Evolutionary conservation across 2,113 vertebrate species (phyloP), one percentile per base, ranked within the genome.

Genomic region (Coryphaenoides rupestris): DNA sequence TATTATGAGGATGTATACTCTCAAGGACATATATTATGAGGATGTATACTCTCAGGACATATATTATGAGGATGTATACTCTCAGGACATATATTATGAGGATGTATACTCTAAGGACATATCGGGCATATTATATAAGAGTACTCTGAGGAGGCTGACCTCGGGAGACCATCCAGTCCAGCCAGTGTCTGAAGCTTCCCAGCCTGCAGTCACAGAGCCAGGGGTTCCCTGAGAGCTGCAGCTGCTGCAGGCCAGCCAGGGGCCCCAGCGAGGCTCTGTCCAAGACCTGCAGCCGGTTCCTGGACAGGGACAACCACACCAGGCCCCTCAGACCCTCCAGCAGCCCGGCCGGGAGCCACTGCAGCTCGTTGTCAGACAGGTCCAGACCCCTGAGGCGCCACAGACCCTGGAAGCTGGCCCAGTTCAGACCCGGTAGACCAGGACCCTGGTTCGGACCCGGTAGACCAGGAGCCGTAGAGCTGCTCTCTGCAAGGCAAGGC

Each of bases 121-220:
- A n/a, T n/a, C n/a, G n/a, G n/a, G n/a, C n/a, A n/a, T n/a, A n/a
- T n/a, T n/a, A n/a, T n/a, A n/a, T n/a, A n/a, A n/a, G 24, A 26
- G 24, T 6, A 26, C 3, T 26, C 3, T 26, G 3, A 26, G 24
- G 3, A 6, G 6, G 24, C 87, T 88, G 68, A 98, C 96, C 96
- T 87, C 94, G 86, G 75, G 95, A 98, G 62, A 93, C 90, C 83
- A 98, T 89, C 96, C 95, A 98, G 78, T 98, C 96, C 87, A 98
- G 90, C 95, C 95, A 97, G 85, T 95, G 92, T 79, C 95, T 98
- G 89, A 98, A 95, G 56, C 93, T 92, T 9, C 93, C 90, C 54
- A 98, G 88, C 70, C 88, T 94, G 82, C 96, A 98, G 84, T 95
- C 93, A 0, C 96, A 98, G 55, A 94, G 93, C 96, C 96, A 98